Base-by-base conservation (phyloP, 2,113 vertebrate species). In the Lamprotornis superbus region DNA sequence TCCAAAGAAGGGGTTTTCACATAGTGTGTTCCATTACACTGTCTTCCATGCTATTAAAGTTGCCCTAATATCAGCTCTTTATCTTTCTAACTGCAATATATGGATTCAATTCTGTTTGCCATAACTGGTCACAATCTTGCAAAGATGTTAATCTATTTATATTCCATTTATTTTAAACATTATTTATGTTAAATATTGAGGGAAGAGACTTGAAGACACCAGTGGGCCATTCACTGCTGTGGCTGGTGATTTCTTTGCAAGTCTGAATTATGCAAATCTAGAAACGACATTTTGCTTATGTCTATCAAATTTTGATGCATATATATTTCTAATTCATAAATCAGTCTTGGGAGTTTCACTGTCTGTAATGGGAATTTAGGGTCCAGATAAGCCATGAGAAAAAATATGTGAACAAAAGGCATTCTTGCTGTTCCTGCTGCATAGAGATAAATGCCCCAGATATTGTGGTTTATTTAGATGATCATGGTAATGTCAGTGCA, bases 11-110 rank as follows among this genome's bases (percentile, higher is more conserved):
- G 7, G 28, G 11, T 35, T 84, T 81, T 56, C 44, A 44, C 0
- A 1, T 12, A 39, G 11, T 2, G 0, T 63, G 42, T 71, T 16
- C 10, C 47, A 21, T 17, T 55, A 23, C 3, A 7, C 5, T 76
- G 56, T 23, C 5, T 55, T 74, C 27, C 61, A 22, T 78, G 19
- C 27, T 91, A 12, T 59, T 80, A 42, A 70, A 81, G 3, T 55
- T 78, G 15, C 9, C 14, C 12, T 69, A 61, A n/a, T 70, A 70
- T 33, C 14, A 35, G 14, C 14, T 12, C 27, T 57, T 82, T 40
- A 23, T 65, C 33, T 74, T 77, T 80, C 55, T 63, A 47, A 53
- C 10, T 20, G 35, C 84, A 87, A 67, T 39, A 70, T 31, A 71
- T 50, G 3, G 6, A 59, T 73, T 74, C 20, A 81, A 40, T 73